Evolutionary conservation across 2,797 vertebrate species (phyloP).

Genomic region (Lophius americanus): DNA sequence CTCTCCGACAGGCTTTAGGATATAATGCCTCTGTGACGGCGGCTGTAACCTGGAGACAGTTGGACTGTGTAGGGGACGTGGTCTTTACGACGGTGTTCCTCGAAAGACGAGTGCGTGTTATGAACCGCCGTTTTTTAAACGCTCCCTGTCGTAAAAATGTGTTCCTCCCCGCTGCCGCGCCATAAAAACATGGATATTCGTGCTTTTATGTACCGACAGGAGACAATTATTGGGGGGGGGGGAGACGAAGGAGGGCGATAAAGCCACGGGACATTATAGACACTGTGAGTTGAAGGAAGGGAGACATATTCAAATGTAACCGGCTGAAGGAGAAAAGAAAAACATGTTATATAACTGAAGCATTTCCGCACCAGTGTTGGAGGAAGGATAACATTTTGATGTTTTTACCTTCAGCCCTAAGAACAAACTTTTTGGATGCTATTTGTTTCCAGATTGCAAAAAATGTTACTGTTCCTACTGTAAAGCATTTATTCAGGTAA

Average conservation of each 20-base stretch:
- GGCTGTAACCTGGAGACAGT: conserved; percentile 58
- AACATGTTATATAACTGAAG: no score
- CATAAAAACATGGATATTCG: conserved; percentile 60
- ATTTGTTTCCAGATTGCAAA: no score
- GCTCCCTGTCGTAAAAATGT: conserved; percentile 62
- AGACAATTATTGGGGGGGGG: conserved; percentile 38
- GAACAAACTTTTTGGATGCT: no score
- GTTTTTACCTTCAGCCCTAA: no score
- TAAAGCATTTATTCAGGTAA: no score
- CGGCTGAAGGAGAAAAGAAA: no score
- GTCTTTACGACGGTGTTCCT: conserved; percentile 68
- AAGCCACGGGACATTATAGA: conserved; percentile 8
- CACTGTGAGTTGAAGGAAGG: not conserved
- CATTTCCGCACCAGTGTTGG: no score
- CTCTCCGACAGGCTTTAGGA: conserved; percentile 19
- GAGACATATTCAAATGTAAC: conserved; percentile 8
- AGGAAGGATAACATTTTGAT: no score
- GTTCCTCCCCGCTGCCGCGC: conserved; percentile 30
- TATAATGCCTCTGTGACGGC: conserved; percentile 55
- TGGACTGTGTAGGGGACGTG: conserved; percentile 48
- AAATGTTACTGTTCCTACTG: no score
- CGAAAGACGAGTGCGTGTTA: conserved; percentile 49
- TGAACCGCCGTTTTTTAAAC: conserved; percentile 61
- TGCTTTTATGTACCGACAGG: conserved; percentile 60
- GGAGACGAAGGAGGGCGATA: conserved; percentile 16